These are phyloP conservation scores for Bolinopsis microptera DNA, from an alignment of 37 sponge, comb jelly and placozoan species.

Conservation along the genomic window DNA sequence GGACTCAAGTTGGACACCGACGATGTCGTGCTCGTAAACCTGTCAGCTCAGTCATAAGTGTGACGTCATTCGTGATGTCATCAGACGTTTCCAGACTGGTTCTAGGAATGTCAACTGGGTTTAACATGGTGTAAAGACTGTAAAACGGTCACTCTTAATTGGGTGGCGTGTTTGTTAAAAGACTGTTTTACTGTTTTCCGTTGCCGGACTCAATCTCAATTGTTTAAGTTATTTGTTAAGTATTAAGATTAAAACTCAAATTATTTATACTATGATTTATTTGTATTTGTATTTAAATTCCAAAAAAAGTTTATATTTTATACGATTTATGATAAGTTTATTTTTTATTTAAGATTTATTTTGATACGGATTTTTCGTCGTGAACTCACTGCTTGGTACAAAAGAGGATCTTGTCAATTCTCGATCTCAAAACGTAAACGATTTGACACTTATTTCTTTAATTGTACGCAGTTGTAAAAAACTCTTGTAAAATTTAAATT, in stretches of 20 bases:
- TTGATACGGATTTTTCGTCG: background rate
- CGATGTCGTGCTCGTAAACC: slow-evolving; percentile 39
- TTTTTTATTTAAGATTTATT: background rate
- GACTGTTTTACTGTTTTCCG: background rate
- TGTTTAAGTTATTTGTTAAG: background rate
- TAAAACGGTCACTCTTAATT: background rate
- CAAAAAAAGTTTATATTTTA: too few relatives aligned
- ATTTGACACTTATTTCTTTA: background rate
- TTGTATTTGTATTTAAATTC: background rate
- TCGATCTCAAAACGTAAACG: background rate
- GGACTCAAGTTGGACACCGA: slow-evolving; percentile 2
- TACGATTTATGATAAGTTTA: background rate
- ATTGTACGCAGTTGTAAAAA: background rate
- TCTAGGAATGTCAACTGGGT: background rate
- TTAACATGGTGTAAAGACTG: background rate
- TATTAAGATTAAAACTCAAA: background rate
- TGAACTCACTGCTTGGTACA: background rate
- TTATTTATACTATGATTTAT: background rate
- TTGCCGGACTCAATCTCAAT: background rate
- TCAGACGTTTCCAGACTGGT: background rate
- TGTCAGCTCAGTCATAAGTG: slow-evolving; percentile 6
- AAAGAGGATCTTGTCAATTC: background rate
- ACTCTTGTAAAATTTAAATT: background rate
- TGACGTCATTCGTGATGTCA: background rate
- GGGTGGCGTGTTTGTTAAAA: background rate